These are phyloP conservation scores for Syngnathus scovelli DNA, from an alignment of 2,113 vertebrate species.

Conservation along the genomic window DNA sequence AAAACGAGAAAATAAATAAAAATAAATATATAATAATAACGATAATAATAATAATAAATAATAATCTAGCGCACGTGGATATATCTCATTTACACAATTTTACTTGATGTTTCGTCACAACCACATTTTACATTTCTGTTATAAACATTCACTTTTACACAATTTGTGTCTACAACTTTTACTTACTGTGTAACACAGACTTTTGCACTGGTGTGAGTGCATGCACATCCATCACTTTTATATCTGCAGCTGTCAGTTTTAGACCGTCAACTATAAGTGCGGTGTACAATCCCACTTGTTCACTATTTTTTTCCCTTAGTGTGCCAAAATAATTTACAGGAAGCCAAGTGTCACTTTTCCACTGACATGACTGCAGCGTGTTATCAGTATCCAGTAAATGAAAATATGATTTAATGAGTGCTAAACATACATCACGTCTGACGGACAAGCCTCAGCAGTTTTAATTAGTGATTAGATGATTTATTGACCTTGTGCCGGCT, in stretches of 20 bases:
- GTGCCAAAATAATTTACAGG: too few relatives aligned
- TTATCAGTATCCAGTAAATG: neutral
- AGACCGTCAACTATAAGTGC: too few relatives aligned
- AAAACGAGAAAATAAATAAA: neutral
- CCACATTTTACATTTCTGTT: neutral
- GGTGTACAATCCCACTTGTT: too few relatives aligned
- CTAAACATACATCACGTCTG: constrained; percentile 13
- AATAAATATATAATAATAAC: too few relatives aligned
- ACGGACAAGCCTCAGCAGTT: constrained; percentile 8
- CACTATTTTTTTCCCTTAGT: too few relatives aligned
- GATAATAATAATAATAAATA: too few relatives aligned
- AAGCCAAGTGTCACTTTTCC: too few relatives aligned
- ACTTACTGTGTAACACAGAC: too few relatives aligned
- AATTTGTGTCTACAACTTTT: neutral
- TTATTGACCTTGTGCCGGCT: constrained; percentile 43
- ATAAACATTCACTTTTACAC: neutral
- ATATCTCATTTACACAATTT: neutral
- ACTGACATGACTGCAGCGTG: too few relatives aligned
- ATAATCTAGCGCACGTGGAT: too few relatives aligned
- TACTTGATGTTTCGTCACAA: too few relatives aligned
- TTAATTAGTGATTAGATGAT: constrained; percentile 31
- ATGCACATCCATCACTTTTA: neutral
- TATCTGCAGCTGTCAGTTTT: too few relatives aligned
- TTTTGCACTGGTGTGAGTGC: neutral
- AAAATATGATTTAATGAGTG: neutral